These are phyloP conservation scores for Manacus vitellinus DNA, from an alignment of 2,113 vertebrate species.

Conservation along the genomic window DNA sequence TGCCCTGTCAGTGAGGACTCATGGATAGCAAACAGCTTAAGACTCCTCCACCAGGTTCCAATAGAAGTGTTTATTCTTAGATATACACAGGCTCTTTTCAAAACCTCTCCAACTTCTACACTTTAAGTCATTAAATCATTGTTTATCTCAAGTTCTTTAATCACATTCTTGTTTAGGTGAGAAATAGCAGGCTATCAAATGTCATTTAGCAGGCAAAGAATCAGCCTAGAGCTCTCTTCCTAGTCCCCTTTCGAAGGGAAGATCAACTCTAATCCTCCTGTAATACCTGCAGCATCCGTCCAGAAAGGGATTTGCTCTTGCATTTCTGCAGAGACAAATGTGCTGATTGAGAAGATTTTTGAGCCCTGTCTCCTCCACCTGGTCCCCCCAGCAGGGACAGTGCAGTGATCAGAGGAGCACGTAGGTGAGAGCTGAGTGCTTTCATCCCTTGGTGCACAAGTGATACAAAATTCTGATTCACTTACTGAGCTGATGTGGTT, in stretches of 20 bases:
- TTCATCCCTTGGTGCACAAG: neutral
- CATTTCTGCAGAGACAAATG: neutral
- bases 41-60: neutral
- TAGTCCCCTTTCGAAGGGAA: neutral
- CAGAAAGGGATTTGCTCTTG: neutral
- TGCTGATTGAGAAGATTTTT: neutral
- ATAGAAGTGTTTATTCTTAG: neutral
- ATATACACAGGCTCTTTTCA: neutral
- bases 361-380: neutral
- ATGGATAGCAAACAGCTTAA: neutral
- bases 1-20: neutral
- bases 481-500: constrained; percentile 10
- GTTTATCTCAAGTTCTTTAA: neutral
- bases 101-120: neutral
- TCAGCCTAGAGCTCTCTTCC: neutral
- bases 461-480: neutral
- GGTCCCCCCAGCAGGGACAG: neutral
- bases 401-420: neutral
- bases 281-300: neutral
- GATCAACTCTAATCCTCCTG: neutral
- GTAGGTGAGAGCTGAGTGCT: neutral
- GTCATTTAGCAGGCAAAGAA: neutral
- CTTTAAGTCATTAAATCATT: neutral
- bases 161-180: neutral
- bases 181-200: neutral